Percentiles rank a stretch among this genome's conserved stretches.
These are phyloP conservation scores for Oasisia sp. DNA, from an alignment of 2,888 invertebrate species.

Conservation along the genomic window DNA sequence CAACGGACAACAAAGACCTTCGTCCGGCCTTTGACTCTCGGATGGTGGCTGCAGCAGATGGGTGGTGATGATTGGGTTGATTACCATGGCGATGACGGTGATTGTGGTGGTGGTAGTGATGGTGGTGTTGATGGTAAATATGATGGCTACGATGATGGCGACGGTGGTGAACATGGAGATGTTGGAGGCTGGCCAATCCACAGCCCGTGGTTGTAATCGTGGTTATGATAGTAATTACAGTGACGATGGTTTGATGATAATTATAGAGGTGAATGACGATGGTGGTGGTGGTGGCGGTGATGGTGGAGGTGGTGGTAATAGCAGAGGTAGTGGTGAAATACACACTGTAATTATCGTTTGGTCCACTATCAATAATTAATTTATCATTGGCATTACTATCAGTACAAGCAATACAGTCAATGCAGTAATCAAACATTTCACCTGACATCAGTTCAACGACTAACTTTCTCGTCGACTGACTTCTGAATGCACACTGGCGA, in stretches of 20 bases:
- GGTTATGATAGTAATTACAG: conserved; percentile 28
- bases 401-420: background rate
- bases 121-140: conserved; percentile 27
- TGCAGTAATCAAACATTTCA: background rate
- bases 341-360: background rate
- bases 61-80: background rate
- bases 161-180: conserved; percentile 20
- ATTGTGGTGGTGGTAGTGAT: conserved; percentile 26
- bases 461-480: background rate
- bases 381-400: background rate
- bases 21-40: too few species aligned
- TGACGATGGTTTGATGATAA: conserved; percentile 23
- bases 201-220: conserved; percentile 21
- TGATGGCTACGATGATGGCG: conserved; percentile 25
- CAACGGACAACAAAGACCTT: conserved; percentile 1
- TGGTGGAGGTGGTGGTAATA: background rate
- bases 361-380: background rate
- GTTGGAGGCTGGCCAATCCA: too few species aligned
- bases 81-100: conserved; percentile 22
- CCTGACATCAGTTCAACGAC: background rate
- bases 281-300: background rate
- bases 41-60: conserved; percentile 17
- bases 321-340: background rate
- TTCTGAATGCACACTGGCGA: background rate
- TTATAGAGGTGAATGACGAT: background rate